Base-by-base conservation (phyloP, 2,888 invertebrate species). In the Eudasyphora cyanicolor region DNA sequence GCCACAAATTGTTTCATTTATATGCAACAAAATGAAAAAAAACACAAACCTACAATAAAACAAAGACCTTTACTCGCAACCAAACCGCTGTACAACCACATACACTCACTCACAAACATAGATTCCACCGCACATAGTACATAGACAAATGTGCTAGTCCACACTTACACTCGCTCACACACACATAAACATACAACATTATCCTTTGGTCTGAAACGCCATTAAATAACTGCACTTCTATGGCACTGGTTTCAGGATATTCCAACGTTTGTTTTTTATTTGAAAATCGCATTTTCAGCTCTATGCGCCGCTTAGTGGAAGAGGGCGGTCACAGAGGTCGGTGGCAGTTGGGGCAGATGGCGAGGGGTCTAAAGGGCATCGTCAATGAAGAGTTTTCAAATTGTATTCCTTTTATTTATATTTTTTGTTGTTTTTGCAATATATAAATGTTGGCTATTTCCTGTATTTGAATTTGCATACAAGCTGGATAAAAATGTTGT, bases 391-490 rank as follows among this genome's bases (percentile, higher is more conserved):
- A 67, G 38, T 42, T 67, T 42, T 67, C 21, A 42, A 67, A 67
- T 67, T 21, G 67, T 67, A 35, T 57, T 54, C 57, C 19, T 60
- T 73, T 73, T 38, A 51, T 45, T 24, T 73, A 29, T 29, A 21
- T 74, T 71, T 80, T 57, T 81, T 60, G 54, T n/a, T n/a, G n/a
- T n/a, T n/a, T n/a, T n/a, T n/a, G n/a, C n/a, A n/a, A n/a, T n/a
- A 78, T 81, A 79, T 84, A 84, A 81, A 81, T 84, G 84, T 84
- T 84, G 84, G 81, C 78, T 64, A 84, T 75, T 85, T 86, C 82
- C 86, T 85, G 82, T 85, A 86, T 88, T 86, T 88, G 86, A 85
- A 87, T 86, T 79, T 79, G 60, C 86, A 87, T 81, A 84, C 78
- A 77, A 84, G 81, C 81, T 75, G 71, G 76, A 71, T 73, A 45